These are phyloP conservation scores for Semibalanus balanoides DNA, from an alignment of 1,140 invertebrate genomes.

Conservation along the genomic window DNA sequence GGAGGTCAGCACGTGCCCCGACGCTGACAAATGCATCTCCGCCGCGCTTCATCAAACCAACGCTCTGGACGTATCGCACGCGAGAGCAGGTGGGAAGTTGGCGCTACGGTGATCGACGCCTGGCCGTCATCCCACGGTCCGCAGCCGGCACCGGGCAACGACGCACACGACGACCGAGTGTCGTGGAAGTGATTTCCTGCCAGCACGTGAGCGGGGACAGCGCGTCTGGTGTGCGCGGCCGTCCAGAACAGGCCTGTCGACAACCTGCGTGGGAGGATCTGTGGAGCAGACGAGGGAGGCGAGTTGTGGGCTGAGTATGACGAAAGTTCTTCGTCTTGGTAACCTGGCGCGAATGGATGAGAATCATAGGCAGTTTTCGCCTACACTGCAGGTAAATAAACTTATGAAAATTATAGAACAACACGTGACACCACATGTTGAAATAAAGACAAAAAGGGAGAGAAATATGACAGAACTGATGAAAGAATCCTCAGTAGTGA, in stretches of 20 bases:
- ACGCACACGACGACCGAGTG: constrained; percentile 51
- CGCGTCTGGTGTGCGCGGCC: constrained; percentile 27
- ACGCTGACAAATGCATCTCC: not conserved
- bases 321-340: constrained; percentile 38
- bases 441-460: not conserved
- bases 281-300: not conserved
- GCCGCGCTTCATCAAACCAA: too few relatives aligned
- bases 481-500: constrained; percentile 26
- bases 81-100: constrained; percentile 39
- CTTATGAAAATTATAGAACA: not conserved
- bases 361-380: not conserved
- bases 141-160: constrained; percentile 47
- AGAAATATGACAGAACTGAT: not conserved
- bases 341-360: constrained; percentile 36
- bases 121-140: constrained; percentile 39
- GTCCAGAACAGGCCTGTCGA: not conserved
- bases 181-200: constrained; percentile 43
- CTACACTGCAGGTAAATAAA: not conserved
- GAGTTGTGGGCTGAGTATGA: too few relatives aligned
- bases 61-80: constrained; percentile 38
- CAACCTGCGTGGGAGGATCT: not conserved
- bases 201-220: constrained; percentile 34
- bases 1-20: too few relatives aligned
- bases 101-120: constrained; percentile 36
- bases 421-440: too few relatives aligned